Evolutionary conservation across 1,140 invertebrate species (phyloP), one percentile per base, ranked within the genome.

Genomic region (Papilio helenus): DNA sequence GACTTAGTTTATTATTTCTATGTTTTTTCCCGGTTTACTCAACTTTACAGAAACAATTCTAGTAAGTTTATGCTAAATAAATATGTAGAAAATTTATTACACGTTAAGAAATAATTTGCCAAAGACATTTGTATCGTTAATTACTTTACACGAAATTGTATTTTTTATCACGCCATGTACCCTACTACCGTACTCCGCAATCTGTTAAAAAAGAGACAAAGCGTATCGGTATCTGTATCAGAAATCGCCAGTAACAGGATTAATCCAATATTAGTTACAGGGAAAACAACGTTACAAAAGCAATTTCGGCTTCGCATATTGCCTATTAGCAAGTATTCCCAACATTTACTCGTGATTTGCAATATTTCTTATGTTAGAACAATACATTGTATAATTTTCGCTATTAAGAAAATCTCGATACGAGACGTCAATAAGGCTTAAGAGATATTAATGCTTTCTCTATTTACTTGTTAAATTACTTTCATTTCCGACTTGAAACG

Each of bases 241-340:
- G 85, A 87, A 88, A 83, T 82, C 83, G 82, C 85, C 83, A 84
- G 86, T 92, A 92, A 93, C 90, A 80, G 85, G 84, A 90, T 92
- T 90, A 90, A 81, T 83, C 77, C 85, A 80, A 88, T 92, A 92
- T 90, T 90, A 92, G 87, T 91, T 89, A 88, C 83, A 88, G 82
- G 85, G 87, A 85, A 91, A 93, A 93, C 88, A 88, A 88, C 83
- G 88, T 93, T 93, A 92, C 83, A 84, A 89, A 93, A 90, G 90
- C 92, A 93, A 93, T 93, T 93, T 93, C 82, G 91, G 91, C 87
- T 84, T 89, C 89, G 88, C 89, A 93, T 93, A 93, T 93, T 93
- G 91, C 82, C 91, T 92, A 93, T 93, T 93, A 93, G 85, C 86
- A 85, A 80, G 83, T 86, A 82, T 74, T 86, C 79, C 61, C 65